phyloP scores from a whole-genome alignment of 1,140 invertebrate genomes.

The Rhagoletis pomonella region DNA sequence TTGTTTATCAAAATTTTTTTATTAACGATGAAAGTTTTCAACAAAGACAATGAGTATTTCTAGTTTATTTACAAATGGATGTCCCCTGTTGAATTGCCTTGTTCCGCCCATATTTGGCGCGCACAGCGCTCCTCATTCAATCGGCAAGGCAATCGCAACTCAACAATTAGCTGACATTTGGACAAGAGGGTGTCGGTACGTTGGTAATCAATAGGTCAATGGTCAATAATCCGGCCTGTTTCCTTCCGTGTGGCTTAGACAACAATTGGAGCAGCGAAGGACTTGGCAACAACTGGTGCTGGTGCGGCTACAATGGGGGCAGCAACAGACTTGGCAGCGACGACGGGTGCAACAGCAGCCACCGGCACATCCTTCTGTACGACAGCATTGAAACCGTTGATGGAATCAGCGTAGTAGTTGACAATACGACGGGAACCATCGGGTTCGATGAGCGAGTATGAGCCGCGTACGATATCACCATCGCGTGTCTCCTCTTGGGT shows the following conservation, averaged over 20 bases:
- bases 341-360: slow-evolving; percentile 67
- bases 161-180: slow-evolving; percentile 54
- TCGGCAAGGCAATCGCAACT: slow-evolving; percentile 29
- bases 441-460: slow-evolving; percentile 77
- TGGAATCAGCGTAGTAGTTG: slow-evolving; percentile 76
- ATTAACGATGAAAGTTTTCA: slow-evolving; percentile 55
- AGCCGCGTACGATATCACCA: slow-evolving; percentile 77
- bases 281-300: slow-evolving; percentile 60
- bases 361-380: slow-evolving; percentile 77
- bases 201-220: slow-evolving; percentile 49
- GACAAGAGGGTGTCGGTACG: slow-evolving; percentile 44
- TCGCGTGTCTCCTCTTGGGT: slow-evolving; percentile 77
- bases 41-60: slow-evolving; percentile 72
- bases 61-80: slow-evolving; percentile 72
- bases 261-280: slow-evolving; percentile 64
- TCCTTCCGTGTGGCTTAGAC: slow-evolving; percentile 59
- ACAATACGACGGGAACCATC: slow-evolving; percentile 77
- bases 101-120: slow-evolving; percentile 30
- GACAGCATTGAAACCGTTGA: slow-evolving; percentile 78
- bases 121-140: slow-evolving; percentile 14
- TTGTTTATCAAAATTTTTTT: slow-evolving; percentile 38
- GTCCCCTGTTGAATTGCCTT: slow-evolving; percentile 48
- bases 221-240: neutral
- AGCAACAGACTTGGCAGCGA: slow-evolving; percentile 59
- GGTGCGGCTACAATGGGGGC: slow-evolving; percentile 66